phyloP scores from a whole-genome alignment of 2,797 vertebrate species.

The Squalus acanthias region DNA sequence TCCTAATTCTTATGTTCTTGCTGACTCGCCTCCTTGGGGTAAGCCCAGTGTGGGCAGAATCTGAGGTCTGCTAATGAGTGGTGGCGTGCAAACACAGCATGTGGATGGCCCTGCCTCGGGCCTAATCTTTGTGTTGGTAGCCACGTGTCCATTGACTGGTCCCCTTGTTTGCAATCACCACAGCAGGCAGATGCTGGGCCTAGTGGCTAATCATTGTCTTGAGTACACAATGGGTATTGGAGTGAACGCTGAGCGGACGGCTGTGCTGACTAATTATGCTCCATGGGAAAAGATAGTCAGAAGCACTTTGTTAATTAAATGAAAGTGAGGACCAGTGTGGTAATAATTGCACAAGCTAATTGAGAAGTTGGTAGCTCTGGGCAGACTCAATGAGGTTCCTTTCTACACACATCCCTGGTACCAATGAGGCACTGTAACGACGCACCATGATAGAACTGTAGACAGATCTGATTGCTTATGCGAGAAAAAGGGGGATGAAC shows the following conservation, averaged over 20 bases:
- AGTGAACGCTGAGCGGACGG: neutral
- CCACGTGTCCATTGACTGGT: neutral
- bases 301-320: neutral
- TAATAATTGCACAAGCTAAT: neutral
- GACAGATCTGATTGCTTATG: too few species aligned
- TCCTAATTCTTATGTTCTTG: too few species aligned
- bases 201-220: neutral
- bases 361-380: neutral
- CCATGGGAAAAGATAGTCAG: neutral
- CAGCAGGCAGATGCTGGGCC: neutral
- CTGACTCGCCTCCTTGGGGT: neutral
- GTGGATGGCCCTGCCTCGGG: neutral
- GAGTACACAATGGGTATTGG: neutral
- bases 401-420: neutral
- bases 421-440: too few species aligned
- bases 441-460: too few species aligned
- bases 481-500: neutral
- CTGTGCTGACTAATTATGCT: neutral
- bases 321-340: neutral
- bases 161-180: neutral
- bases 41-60: neutral
- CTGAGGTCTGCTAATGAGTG: neutral
- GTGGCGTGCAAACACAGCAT: neutral
- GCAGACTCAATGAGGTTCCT: neutral
- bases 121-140: too few species aligned